Percentiles rank a stretch among this genome's conserved stretches.
These are phyloP conservation scores for Eulemur macaco DNA, from an alignment of 2,113 vertebrate genomes.

Conservation along the genomic window DNA sequence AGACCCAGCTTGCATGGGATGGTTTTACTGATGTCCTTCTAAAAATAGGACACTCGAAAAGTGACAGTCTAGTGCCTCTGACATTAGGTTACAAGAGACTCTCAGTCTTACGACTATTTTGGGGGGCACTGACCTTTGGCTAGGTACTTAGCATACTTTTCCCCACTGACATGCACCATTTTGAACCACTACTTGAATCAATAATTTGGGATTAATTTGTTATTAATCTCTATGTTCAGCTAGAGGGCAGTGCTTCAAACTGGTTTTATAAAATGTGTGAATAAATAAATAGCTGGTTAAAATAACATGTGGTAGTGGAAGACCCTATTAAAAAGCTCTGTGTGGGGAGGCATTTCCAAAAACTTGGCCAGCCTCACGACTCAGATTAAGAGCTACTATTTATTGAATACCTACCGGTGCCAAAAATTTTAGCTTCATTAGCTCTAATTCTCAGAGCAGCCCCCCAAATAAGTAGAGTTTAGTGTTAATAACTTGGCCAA, in stretches of 20 bases:
- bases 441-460: neutral
- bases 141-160: too few species aligned
- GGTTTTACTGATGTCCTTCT: too few species aligned
- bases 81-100: neutral
- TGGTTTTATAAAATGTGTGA: too few species aligned
- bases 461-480: neutral
- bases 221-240: neutral
- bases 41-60: neutral
- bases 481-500: neutral
- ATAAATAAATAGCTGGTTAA: neutral
- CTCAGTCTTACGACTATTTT: neutral
- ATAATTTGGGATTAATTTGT: too few species aligned
- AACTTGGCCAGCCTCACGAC: fast-evolving
- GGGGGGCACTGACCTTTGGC: too few species aligned
- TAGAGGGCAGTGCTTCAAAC: too few species aligned
- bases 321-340: neutral
- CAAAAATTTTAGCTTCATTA: neutral
- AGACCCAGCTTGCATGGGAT: neutral
- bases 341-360: neutral
- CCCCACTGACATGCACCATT: neutral
- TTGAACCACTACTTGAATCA: neutral
- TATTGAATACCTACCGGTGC: fast-evolving
- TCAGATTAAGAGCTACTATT: neutral
- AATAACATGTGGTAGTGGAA: fast-evolving
- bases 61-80: neutral